Percentiles rank a stretch among this genome's conserved stretches.
Evolutionary conservation across 2,113 vertebrate species (phyloP).

Genomic region (Cariama cristata): DNA sequence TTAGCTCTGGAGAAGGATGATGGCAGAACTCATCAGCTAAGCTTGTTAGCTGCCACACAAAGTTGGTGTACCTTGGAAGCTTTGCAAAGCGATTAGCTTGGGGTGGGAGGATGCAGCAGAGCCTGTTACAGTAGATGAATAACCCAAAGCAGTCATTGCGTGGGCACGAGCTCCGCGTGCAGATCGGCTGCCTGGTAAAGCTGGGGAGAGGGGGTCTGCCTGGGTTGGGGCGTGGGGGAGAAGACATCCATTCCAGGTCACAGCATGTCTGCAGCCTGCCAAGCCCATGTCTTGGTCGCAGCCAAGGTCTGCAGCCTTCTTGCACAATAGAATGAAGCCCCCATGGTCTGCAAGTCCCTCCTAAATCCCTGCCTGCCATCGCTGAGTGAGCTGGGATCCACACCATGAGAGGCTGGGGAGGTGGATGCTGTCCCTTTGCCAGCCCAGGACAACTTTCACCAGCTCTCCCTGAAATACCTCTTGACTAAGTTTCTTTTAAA

Average conservation of each 20-base stretch:
- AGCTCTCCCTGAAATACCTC: background rate
- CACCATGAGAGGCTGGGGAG: background rate
- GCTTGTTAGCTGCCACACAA: conserved; percentile 62
- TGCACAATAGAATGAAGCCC: background rate
- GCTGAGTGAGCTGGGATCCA: background rate
- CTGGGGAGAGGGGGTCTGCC: background rate
- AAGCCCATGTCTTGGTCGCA: rapidly evolving
- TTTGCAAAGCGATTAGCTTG: conserved; percentile 44
- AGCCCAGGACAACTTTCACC: background rate
- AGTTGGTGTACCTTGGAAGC: conserved; percentile 61
- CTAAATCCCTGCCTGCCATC: background rate
- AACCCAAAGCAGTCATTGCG: conserved; percentile 18
- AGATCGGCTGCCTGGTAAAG: background rate
- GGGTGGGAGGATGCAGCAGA: conserved; percentile 58
- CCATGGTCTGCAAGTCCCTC: background rate
- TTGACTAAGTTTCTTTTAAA: background rate
- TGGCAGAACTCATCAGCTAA: conserved; percentile 66
- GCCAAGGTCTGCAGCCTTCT: background rate
- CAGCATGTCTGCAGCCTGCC: background rate
- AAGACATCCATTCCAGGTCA: background rate
- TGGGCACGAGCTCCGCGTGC: background rate
- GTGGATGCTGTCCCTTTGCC: background rate
- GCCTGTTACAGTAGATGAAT: conserved; percentile 35
- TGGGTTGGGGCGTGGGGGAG: background rate
- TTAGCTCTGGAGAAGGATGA: conserved; percentile 62